phyloP scores from a whole-genome alignment of 2,113 vertebrate genomes.

The Carassius carassius region DNA sequence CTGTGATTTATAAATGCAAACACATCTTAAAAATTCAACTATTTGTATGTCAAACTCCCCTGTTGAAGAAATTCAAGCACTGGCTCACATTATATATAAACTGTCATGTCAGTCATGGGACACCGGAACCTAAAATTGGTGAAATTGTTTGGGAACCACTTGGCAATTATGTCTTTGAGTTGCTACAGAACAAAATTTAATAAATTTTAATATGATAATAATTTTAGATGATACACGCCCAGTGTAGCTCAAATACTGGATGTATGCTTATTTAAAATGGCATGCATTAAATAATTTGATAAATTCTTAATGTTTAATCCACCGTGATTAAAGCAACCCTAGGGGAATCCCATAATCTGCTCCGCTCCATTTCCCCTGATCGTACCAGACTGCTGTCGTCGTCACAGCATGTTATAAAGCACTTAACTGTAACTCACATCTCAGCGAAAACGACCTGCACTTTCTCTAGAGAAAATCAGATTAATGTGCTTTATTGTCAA shows the following conservation, averaged over 20 bases:
- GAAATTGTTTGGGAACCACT: not conserved
- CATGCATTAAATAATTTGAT: not conserved
- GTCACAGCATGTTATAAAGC: not conserved
- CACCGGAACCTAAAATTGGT: not conserved
- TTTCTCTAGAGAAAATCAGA: conserved; percentile 6
- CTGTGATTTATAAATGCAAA: not conserved
- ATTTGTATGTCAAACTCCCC: not conserved
- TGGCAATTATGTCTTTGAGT: not conserved
- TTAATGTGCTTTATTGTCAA: conserved; percentile 10
- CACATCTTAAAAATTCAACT: not conserved
- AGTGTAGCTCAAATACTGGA: not conserved
- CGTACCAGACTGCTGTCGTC: not conserved
- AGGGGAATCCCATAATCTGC: not conserved
- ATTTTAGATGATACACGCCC: not conserved
- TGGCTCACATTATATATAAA: not conserved
- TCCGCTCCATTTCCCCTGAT: conserved; percentile 15
- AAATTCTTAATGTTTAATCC: not conserved
- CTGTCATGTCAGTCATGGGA: not conserved
- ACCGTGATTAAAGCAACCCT: not conserved
- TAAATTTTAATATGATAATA: no score
- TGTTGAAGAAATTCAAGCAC: not conserved
- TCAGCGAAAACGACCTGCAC: not conserved
- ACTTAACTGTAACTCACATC: not conserved
- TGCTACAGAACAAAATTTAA: not conserved
- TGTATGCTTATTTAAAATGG: not conserved